A percentile compares a stretch with the other conserved stretches of the same genome.
Conservation (phyloP, 2,113 vertebrate species). For the Peromyscus polionotus region DNA sequence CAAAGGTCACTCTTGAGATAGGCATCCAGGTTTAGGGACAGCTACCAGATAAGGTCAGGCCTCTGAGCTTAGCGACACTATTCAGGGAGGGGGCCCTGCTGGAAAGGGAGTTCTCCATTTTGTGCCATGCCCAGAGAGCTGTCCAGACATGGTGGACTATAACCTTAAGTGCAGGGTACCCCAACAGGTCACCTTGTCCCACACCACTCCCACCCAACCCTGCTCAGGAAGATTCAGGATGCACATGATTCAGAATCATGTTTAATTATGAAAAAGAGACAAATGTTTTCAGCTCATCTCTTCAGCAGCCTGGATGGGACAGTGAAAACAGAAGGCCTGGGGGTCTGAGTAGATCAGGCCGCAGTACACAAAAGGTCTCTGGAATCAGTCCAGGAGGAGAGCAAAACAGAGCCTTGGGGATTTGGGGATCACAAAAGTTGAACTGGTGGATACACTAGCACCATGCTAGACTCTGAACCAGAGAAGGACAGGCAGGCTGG, state of each 20-base stretch:
- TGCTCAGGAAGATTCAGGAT: rapidly evolving
- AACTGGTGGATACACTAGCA: rapidly evolving
- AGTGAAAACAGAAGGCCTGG: not conserved
- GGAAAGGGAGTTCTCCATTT: too few species aligned
- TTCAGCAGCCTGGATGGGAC: rapidly evolving
- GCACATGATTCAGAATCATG: not conserved
- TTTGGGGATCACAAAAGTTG: not conserved
- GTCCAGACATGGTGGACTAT: too few species aligned
- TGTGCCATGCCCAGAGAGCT: too few species aligned
- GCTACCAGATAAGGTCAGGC: too few species aligned
- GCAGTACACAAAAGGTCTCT: rapidly evolving
- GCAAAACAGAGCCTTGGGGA: rapidly evolving
- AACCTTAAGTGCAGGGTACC: too few species aligned
- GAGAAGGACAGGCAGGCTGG: rapidly evolving
- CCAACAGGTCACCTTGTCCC: too few species aligned
- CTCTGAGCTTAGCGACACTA: too few species aligned
- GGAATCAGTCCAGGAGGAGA: not conserved
- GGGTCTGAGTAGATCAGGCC: rapidly evolving
- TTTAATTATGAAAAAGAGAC: not conserved
- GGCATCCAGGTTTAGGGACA: too few species aligned
- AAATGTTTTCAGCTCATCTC: not conserved
- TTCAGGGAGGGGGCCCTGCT: too few species aligned
- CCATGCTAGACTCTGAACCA: not conserved
- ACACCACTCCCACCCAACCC: not conserved
- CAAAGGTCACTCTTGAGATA: too few species aligned